A percentile compares a stretch with the other conserved stretches of the same genome.
Conservation (phyloP, 1,140 invertebrate genomes). For the Zaprionus lachaisei region DNA sequence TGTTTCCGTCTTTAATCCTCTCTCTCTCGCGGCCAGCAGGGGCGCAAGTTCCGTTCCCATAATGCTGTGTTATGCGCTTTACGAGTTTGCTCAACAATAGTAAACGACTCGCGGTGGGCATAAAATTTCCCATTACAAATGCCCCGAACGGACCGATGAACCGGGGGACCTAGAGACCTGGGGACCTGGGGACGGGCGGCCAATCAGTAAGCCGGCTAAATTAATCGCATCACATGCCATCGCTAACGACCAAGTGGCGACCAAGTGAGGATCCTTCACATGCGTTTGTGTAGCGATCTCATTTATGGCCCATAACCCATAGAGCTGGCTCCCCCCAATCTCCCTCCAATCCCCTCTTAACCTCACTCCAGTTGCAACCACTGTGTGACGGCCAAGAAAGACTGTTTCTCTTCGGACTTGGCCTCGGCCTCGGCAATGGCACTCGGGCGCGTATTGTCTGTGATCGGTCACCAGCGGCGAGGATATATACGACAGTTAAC, state of each 20-base stretch:
- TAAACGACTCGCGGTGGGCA: conserved; percentile 65
- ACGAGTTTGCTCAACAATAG: conserved; percentile 76
- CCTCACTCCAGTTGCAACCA: conserved; percentile 19
- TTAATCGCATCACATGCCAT: conserved; percentile 72
- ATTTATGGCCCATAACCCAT: conserved; percentile 80
- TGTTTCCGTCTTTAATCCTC: conserved; percentile 56
- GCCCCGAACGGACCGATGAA: conserved; percentile 8
- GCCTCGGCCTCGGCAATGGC: conserved; percentile 42
- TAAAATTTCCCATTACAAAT: conserved; percentile 73
- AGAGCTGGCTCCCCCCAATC: conserved; percentile 39
- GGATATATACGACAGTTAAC: conserved; percentile 79
- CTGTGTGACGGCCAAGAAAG: conserved; percentile 13
- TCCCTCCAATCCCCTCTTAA: background rate
- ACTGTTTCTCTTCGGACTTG: background rate
- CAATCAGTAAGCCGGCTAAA: conserved; percentile 77
- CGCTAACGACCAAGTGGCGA: conserved; percentile 27
- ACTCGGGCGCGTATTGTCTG: conserved; percentile 51
- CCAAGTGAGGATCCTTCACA: conserved; percentile 58
- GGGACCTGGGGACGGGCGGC: conserved; percentile 10
- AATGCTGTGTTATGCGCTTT: conserved; percentile 61
- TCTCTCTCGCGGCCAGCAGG: conserved; percentile 41
- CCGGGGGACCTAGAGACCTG: background rate
- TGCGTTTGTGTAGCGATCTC: conserved; percentile 72
- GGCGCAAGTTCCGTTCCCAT: conserved; percentile 68
- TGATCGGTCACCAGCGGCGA: conserved; percentile 76